Evolutionary conservation across 1,140 invertebrate genomes (phyloP).

Genomic region (Hyposmocoma kahamanoa): DNA sequence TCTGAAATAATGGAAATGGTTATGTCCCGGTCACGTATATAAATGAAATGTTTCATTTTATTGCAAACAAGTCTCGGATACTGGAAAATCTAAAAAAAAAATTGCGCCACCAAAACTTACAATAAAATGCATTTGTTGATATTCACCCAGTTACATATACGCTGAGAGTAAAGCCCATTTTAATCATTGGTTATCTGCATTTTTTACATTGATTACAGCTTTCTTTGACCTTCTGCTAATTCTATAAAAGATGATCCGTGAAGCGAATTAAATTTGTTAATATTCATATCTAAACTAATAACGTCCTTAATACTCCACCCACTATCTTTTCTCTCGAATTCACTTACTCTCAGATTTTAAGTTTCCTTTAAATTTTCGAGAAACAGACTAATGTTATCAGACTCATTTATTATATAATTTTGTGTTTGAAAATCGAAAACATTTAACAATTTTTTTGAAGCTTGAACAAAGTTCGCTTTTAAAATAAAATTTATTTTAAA

Average conservation of each 20-base stretch:
- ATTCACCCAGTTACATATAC: slow-evolving; percentile 31
- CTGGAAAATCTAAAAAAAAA: too few relatives aligned
- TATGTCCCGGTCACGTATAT: too few relatives aligned
- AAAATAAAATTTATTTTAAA: neutral
- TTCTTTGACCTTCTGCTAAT: slow-evolving; percentile 43
- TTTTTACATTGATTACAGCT: slow-evolving; percentile 51
- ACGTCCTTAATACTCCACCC: slow-evolving; percentile 22
- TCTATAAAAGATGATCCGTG: slow-evolving; percentile 31
- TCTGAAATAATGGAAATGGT: too few relatives aligned
- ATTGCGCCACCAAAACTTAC: too few relatives aligned
- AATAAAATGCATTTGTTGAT: too few relatives aligned
- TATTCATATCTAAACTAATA: slow-evolving; percentile 19
- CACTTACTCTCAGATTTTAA: slow-evolving; percentile 11
- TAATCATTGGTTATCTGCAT: slow-evolving; percentile 44
- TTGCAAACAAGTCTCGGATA: too few relatives aligned
- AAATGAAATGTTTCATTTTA: too few relatives aligned
- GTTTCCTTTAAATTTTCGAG: slow-evolving; percentile 4
- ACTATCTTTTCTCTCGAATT: slow-evolving; percentile 26
- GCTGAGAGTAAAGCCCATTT: slow-evolving; percentile 39
- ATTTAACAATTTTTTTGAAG: neutral
- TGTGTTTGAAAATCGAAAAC: slow-evolving; percentile 22
- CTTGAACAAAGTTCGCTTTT: neutral
- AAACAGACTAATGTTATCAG: slow-evolving; percentile 12
- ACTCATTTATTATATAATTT: slow-evolving; percentile 14
- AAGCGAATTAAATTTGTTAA: slow-evolving; percentile 38